Conservation (phyloP, 2,888 invertebrate genomes). For the Agonum fuliginosum region DNA sequence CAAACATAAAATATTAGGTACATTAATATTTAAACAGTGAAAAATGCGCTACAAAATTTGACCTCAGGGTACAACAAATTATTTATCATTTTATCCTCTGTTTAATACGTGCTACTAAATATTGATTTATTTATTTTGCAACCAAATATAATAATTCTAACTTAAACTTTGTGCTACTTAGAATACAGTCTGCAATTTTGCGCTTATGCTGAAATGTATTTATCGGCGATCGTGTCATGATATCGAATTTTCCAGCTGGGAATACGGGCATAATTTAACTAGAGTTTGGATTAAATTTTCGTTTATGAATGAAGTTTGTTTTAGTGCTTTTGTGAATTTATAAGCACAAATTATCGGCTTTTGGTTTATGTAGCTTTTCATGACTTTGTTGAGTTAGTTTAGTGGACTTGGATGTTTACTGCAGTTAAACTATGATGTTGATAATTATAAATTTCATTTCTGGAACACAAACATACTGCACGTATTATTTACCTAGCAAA, state of each 20-base stretch:
- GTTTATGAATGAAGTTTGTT: conserved; percentile 38
- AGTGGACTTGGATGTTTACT: conserved; percentile 16
- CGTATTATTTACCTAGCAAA: not conserved
- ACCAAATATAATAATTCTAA: too few species aligned
- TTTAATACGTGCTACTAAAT: too few species aligned
- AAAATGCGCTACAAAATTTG: too few species aligned
- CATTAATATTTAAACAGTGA: too few species aligned
- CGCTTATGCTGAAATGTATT: conserved; percentile 14
- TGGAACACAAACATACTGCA: not conserved
- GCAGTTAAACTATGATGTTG: not conserved
- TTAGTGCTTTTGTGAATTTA: conserved; percentile 40
- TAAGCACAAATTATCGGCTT: not conserved
- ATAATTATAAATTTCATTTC: conserved; percentile 19
- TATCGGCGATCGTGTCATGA: conserved; percentile 8
- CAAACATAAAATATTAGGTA: too few species aligned
- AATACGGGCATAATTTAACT: conserved; percentile 3
- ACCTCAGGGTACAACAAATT: too few species aligned
- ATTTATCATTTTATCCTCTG: too few species aligned
- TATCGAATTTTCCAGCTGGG: not conserved
- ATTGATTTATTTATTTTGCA: too few species aligned
- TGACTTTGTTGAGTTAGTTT: conserved; percentile 8
- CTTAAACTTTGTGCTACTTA: too few species aligned
- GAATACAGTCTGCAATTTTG: too few species aligned
- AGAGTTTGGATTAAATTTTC: conserved; percentile 36
- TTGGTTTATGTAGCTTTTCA: conserved; percentile 16